Percentiles rank a stretch among this genome's conserved stretches.
phyloP scores from a whole-genome alignment of 2,113 vertebrate species.

The Hypomesus transpacificus region DNA sequence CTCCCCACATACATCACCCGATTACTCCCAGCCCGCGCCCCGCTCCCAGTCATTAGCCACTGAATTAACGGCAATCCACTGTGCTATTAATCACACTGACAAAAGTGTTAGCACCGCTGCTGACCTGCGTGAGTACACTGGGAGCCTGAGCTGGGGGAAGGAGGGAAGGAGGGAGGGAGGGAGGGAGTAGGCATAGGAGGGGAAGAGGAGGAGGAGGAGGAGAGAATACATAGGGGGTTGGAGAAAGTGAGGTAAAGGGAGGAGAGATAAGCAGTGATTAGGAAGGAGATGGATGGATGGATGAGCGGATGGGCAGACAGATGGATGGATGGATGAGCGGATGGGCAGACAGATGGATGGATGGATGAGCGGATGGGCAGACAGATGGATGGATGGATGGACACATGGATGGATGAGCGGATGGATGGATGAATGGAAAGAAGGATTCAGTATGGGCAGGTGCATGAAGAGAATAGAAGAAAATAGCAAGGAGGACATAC shows the following conservation, averaged over 20 bases:
- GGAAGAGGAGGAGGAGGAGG: constrained; percentile 19
- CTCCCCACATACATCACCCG: constrained; percentile 94
- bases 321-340: constrained; percentile 16
- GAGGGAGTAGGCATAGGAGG: constrained; percentile 13
- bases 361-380: constrained; percentile 13
- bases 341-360: no score
- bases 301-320: not conserved
- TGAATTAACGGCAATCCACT: constrained; percentile 97
- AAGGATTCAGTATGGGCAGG: no score
- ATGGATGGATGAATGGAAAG: not conserved
- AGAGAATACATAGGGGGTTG: not conserved
- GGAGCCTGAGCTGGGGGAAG: constrained; percentile 57
- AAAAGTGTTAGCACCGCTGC: constrained; percentile 84
- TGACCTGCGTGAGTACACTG: constrained; percentile 78
- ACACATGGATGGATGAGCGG: not conserved
- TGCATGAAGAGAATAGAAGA: no score
- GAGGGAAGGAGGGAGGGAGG: constrained; percentile 26
- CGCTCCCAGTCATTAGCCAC: constrained; percentile 98
- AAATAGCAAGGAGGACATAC: no score
- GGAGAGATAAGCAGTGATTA: constrained; percentile 1
- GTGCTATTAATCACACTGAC: constrained; percentile 99
- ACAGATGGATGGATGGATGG: not conserved
- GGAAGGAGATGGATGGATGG: constrained; percentile 21
- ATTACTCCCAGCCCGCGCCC: constrained; percentile 78
- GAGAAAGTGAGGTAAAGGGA: not conserved